Evolutionary conservation across 2,888 invertebrate species (phyloP).

Genomic region (Drosophila leonis): DNA sequence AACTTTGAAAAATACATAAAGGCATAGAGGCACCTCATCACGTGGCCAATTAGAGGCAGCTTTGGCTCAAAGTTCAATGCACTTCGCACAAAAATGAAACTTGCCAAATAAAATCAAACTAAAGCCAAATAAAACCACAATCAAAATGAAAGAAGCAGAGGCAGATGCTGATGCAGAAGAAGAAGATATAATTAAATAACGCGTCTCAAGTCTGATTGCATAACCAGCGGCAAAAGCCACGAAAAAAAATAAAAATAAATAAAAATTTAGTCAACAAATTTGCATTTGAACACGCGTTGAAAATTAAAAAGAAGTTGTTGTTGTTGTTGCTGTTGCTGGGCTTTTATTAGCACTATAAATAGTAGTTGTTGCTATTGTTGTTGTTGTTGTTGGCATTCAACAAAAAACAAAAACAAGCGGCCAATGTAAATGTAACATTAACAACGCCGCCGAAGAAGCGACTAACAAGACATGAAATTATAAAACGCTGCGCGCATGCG

Average conservation of each 20-base stretch:
- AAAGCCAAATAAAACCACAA: slow-evolving; percentile 7
- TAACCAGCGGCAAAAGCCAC: neutral
- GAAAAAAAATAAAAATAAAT: neutral
- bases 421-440: slow-evolving; percentile 39
- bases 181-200: slow-evolving; percentile 9
- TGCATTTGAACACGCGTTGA: slow-evolving; percentile 51
- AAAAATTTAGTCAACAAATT: slow-evolving; percentile 38
- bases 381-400: slow-evolving; percentile 16
- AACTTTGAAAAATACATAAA: neutral
- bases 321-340: slow-evolving; percentile 20
- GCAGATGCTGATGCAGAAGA: neutral
- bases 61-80: slow-evolving; percentile 38
- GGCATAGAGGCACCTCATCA: slow-evolving; percentile 18
- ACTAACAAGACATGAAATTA: slow-evolving; percentile 67
- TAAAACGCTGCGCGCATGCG: slow-evolving; percentile 68
- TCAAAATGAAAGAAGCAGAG: neutral
- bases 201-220: slow-evolving; percentile 4
- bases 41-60: slow-evolving; percentile 8
- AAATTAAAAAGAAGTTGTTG: slow-evolving; percentile 40
- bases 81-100: slow-evolving; percentile 8
- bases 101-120: slow-evolving; percentile 3
- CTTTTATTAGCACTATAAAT: slow-evolving; percentile 43
- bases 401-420: slow-evolving; percentile 12
- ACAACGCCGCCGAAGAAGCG: slow-evolving; percentile 13
- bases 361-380: slow-evolving; percentile 17